Base-by-base conservation (phyloP, 1,140 invertebrate species). In the Megalonaias nervosa region DNA sequence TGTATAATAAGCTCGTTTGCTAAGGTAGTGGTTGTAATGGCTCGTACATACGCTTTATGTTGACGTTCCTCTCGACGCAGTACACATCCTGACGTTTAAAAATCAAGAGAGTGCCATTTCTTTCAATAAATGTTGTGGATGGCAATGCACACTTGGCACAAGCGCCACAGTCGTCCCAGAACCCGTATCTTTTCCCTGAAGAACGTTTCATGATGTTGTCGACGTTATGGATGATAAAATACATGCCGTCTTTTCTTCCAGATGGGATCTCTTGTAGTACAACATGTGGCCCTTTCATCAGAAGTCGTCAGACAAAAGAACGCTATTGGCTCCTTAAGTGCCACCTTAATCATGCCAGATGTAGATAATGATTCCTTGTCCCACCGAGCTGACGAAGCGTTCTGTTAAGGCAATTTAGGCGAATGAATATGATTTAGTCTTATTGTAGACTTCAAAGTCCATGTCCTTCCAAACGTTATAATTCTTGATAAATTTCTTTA, bases 131-230 rank as follows among this genome's bases (percentile, higher is more conserved):
- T 6, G n/a, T 66, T 15, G 19, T 23, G 17, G 21, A 67, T 14
- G 64, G 65, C 4, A 66, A 60, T 23, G 62, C n/a, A 13, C 62
- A 64, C 19, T 48, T 59, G 13, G 38, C 17, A 59, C 71, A 72
- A 16, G 61, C 56, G 1, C 59, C 71, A 60, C 59, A 72, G 26
- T 75, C 73, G 60, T 75, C 73, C 65, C 73, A 75, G 38, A 75
- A 75, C 58, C 67, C 64, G n/a, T 64, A 75, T 31, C 3, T 55
- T 21, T 66, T 65, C 17, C 64, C 62, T 15, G 16, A 21, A 5
- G 11, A n/a, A 65, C 61, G 64, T n/a, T 56, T 56, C 21, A 55
- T 38, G 19, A 26, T 65, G 61, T 73, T 73, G 5, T 21, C n/a
- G 21, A 13, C 66, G 31, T 73, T 73, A 23, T 64, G n/a, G 6